Evolutionary conservation across 2,113 vertebrate genomes (phyloP).

Genomic region (Candoia aspera): DNA sequence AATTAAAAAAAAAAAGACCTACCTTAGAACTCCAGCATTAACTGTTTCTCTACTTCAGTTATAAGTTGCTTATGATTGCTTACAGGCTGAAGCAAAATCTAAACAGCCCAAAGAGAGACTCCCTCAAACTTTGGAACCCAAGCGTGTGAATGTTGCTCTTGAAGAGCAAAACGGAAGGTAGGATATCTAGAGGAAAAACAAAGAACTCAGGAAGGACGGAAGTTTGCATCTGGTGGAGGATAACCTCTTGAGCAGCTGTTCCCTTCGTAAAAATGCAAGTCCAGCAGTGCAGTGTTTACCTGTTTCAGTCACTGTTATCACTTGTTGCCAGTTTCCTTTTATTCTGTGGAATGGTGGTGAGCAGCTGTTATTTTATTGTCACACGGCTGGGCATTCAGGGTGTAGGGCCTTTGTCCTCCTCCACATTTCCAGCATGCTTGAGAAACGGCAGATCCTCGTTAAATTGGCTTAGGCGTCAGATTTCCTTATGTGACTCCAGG

Average conservation of each 20-base stretch:
- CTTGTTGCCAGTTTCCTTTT: conserved; percentile 55
- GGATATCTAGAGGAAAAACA: neutral
- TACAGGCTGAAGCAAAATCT: neutral
- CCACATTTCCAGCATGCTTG: neutral
- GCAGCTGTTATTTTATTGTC: conserved; percentile 51
- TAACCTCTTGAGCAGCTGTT: neutral
- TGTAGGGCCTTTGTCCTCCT: neutral
- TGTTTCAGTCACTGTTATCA: conserved; percentile 48
- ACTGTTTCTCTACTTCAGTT: neutral
- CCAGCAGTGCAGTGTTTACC: neutral
- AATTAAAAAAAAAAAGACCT: neutral
- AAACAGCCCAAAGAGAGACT: neutral
- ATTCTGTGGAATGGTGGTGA: conserved; percentile 45
- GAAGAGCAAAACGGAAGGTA: neutral
- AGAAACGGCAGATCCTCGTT: neutral
- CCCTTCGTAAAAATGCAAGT: neutral
- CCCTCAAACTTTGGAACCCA: neutral
- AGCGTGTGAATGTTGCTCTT: neutral
- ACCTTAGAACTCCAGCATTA: neutral
- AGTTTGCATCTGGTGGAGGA: neutral
- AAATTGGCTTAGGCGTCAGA: neutral
- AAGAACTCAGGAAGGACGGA: neutral
- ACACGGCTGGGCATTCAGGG: neutral
- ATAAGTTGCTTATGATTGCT: neutral
- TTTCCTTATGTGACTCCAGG: neutral